A percentile compares a stretch with the other conserved stretches of the same genome.
These are phyloP conservation scores for Tragelaphus imberbis DNA, from an alignment of 2,113 vertebrate species.

Conservation along the genomic window DNA sequence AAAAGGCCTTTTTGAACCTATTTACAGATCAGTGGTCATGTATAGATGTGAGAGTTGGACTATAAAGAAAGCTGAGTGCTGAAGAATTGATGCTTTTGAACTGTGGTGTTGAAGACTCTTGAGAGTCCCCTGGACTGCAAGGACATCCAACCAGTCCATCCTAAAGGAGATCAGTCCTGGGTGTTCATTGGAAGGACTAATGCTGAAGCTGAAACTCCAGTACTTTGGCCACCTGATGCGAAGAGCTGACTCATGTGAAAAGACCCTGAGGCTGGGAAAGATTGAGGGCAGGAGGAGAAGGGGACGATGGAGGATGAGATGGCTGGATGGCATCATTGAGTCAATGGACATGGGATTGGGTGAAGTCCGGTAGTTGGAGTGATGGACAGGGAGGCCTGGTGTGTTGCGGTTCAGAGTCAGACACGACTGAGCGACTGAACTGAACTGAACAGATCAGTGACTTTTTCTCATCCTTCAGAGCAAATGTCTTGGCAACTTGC, in stretches of 20 bases:
- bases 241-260: not conserved
- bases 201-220: not conserved
- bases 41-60: not conserved
- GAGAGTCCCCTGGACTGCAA: not conserved
- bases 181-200: not conserved
- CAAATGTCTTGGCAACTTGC: not conserved
- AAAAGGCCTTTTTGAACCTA: not conserved
- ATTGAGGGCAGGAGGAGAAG: not conserved
- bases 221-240: not conserved
- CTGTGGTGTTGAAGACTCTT: not conserved
- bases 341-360: not conserved
- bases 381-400: not conserved
- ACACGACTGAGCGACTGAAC: fast-evolving
- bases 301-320: fast-evolving
- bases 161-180: not conserved
- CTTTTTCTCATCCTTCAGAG: not conserved
- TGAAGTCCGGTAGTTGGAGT: not conserved
- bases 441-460: not conserved
- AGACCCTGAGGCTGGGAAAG: not conserved
- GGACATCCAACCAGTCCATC: not conserved
- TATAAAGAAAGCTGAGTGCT: fast-evolving
- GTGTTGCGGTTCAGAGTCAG: fast-evolving
- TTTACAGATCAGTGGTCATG: not conserved
- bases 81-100: not conserved
- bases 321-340: not conserved